phyloP scores from a whole-genome alignment of 2,113 vertebrate species.

The Cavia aperea region DNA sequence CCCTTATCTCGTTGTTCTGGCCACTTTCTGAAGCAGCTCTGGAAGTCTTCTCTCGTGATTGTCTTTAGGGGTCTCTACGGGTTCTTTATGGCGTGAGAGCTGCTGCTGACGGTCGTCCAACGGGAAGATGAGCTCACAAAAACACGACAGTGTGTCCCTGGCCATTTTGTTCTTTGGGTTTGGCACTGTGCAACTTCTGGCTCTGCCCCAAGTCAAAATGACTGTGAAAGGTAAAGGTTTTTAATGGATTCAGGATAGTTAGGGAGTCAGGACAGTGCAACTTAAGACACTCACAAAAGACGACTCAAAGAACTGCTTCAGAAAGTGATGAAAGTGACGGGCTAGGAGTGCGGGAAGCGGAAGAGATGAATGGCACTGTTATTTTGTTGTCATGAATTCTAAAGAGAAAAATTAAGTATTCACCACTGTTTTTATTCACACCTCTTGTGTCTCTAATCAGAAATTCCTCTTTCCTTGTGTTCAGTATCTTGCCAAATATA shows the following conservation, averaged over 20 bases:
- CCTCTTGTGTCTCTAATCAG: background rate
- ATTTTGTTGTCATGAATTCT: background rate
- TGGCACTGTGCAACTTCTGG: background rate
- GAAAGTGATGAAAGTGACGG: background rate
- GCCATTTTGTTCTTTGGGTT: background rate
- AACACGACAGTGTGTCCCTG: background rate
- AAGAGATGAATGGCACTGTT: background rate
- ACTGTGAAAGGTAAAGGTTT: background rate
- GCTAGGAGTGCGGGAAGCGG: background rate
- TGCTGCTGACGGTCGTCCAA: background rate
- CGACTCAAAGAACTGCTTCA: background rate
- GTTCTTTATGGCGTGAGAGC: background rate
- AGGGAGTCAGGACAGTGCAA: background rate
- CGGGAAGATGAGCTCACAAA: background rate
- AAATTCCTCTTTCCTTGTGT: background rate
- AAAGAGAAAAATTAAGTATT: background rate
- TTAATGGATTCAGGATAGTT: background rate
- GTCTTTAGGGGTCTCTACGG: background rate
- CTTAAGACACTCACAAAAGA: background rate
- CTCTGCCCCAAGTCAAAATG: background rate
- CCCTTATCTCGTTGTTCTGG: background rate
- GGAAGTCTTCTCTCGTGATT: background rate
- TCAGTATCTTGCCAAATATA: slow-evolving; percentile 1
- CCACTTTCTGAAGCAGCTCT: background rate
- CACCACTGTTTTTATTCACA: background rate